Evolutionary conservation across 64 coral and sea anemone genomes (phyloP).

Genomic region (Porites lutea): DNA sequence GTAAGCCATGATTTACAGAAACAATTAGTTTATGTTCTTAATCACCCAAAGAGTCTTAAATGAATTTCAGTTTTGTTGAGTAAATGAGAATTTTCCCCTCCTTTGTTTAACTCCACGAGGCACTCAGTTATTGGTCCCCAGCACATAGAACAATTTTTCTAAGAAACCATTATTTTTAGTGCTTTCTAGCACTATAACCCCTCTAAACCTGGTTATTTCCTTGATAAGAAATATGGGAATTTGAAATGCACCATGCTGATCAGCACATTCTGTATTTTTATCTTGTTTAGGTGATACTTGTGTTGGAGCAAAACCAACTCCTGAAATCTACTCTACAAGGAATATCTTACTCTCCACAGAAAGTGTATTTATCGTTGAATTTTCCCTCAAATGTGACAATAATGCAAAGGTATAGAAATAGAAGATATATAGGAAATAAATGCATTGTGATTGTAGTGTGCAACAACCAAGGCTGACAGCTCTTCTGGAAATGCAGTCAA

Average conservation of each 20-base stretch:
- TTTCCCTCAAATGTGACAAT: slow-evolving; percentile 92
- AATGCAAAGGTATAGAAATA: slow-evolving; percentile 73
- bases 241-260: too few relatives aligned
- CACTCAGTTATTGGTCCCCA: neutral
- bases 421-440: too few relatives aligned
- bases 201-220: too few relatives aligned
- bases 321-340: slow-evolving; percentile 86
- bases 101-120: neutral
- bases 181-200: too few relatives aligned
- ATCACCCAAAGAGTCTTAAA: neutral
- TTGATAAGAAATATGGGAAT: too few relatives aligned
- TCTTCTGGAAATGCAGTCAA: too few relatives aligned
- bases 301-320: slow-evolving; percentile 70
- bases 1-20: slow-evolving; percentile 16
- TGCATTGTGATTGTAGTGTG: too few relatives aligned
- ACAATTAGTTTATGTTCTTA: neutral
- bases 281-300: slow-evolving; percentile 87
- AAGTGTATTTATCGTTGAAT: slow-evolving; percentile 93
- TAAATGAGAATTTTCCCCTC: neutral
- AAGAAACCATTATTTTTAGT: too few relatives aligned
- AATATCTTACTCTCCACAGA: slow-evolving; percentile 93
- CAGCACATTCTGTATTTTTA: neutral
- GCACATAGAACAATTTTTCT: too few relatives aligned
- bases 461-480: too few relatives aligned
- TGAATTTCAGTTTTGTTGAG: neutral